Evolutionary conservation across 1,140 invertebrate genomes (phyloP).

Genomic region (Druon quercuslanigerum): DNA sequence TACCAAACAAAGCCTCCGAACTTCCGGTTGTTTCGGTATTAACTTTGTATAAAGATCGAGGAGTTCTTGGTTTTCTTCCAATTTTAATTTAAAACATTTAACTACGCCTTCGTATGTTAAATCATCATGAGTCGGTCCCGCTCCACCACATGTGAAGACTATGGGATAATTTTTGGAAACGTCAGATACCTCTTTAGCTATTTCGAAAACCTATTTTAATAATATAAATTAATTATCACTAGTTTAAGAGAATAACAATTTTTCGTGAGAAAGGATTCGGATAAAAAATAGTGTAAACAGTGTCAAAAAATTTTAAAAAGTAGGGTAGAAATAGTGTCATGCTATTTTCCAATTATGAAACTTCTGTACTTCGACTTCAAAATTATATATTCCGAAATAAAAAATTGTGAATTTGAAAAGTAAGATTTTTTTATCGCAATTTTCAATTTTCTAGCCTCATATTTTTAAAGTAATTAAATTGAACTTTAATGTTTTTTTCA

Average conservation of each 20-base stretch:
- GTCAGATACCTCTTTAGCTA: constrained; percentile 78
- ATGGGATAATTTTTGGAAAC: constrained; percentile 75
- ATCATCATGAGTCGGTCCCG: constrained; percentile 88
- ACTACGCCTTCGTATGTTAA: constrained; percentile 83
- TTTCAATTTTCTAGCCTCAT: no score
- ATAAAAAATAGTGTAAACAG: no score
- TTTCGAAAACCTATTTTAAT: constrained; percentile 75
- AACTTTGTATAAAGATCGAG: constrained; percentile 69
- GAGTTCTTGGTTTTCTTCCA: constrained; percentile 77
- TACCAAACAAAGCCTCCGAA: constrained; percentile 52
- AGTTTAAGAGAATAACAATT: constrained; percentile 27
- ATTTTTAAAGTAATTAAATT: no score
- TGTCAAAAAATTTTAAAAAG: no score
- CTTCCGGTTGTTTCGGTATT: constrained; percentile 53
- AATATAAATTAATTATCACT: constrained; percentile 31
- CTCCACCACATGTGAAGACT: constrained; percentile 85
- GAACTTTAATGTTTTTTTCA: no score
- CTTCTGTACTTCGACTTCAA: no score
- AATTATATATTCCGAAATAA: no score
- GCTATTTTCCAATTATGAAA: no score
- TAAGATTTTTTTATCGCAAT: no score
- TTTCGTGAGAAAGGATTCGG: not conserved
- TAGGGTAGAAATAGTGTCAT: no score
- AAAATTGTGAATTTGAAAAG: no score
- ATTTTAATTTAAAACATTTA: constrained; percentile 78